Evolutionary conservation across 1,140 invertebrate genomes (phyloP).

Genomic region (Drosophila prosaltans): DNA sequence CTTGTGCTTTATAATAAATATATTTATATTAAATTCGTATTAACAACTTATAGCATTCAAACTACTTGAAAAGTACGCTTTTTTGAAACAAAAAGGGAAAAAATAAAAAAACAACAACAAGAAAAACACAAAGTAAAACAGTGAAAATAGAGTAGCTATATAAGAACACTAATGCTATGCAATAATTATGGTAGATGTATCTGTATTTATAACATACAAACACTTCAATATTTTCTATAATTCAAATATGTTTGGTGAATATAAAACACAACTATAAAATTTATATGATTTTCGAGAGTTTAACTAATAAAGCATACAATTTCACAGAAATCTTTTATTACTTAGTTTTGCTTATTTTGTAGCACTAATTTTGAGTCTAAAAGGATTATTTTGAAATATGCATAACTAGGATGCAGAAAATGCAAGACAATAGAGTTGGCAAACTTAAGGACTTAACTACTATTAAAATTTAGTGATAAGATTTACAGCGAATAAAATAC

Average conservation of each 20-base stretch:
- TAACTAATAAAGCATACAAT: conserved; percentile 62
- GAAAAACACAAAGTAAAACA: conserved; percentile 13
- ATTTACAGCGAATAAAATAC: too few species aligned
- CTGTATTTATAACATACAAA: conserved; percentile 56
- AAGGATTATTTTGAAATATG: too few species aligned
- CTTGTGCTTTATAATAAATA: conserved; percentile 30
- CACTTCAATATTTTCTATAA: conserved; percentile 46
- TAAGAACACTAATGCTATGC: conserved; percentile 53
- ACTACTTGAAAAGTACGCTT: conserved; percentile 21
- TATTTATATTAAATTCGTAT: conserved; percentile 18
- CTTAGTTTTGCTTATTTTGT: not conserved
- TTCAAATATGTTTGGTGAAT: conserved; percentile 49
- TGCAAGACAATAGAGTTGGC: too few species aligned
- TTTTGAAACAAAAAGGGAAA: conserved; percentile 25
- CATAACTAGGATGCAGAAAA: too few species aligned
- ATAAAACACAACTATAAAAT: conserved; percentile 40
- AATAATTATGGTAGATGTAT: conserved; percentile 55
- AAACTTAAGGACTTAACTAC: too few species aligned
- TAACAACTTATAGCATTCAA: conserved; percentile 22
- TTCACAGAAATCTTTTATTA: conserved; percentile 45
- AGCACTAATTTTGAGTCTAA: not conserved
- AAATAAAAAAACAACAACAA: conserved; percentile 24
- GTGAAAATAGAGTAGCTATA: conserved; percentile 57
- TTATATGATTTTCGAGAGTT: conserved; percentile 51
- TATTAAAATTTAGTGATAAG: too few species aligned